Evolutionary conservation across 2,113 vertebrate species (phyloP).

Genomic region (Natator depressus): DNA sequence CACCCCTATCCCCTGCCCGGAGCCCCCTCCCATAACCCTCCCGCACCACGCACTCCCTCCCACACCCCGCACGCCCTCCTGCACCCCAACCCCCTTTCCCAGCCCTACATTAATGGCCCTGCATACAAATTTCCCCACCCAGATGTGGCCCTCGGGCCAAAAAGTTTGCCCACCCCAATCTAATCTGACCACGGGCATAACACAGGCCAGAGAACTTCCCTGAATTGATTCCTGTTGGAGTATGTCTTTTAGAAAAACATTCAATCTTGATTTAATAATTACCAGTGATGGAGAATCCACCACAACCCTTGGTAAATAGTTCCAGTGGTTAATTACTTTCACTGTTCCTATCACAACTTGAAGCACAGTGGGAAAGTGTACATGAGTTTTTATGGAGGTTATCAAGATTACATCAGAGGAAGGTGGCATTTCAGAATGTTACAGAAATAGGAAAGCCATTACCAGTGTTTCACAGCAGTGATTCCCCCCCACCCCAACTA

Average conservation of each 20-base stretch:
- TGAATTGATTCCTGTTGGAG: no score
- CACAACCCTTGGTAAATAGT: neutral
- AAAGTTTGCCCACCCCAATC: neutral
- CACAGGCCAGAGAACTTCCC: no score
- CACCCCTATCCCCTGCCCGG: no score
- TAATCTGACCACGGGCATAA: no score
- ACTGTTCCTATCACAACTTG: neutral
- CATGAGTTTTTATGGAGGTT: neutral
- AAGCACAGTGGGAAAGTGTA: neutral
- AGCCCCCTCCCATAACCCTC: no score
- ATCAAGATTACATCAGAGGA: neutral
- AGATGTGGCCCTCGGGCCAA: no score
- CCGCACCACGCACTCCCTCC: no score
- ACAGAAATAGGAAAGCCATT: neutral
- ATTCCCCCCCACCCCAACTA: neutral
- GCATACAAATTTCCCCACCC: no score
- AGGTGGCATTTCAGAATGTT: fast-evolving
- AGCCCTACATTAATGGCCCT: no score
- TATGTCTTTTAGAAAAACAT: neutral
- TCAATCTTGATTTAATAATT: neutral
- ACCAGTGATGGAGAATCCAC: neutral
- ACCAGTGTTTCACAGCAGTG: fast-evolving
- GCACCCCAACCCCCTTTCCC: no score
- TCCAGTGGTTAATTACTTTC: neutral
- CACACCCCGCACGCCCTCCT: no score